Evolutionary conservation across 2,888 invertebrate species (phyloP), one percentile per base, ranked within the genome.

Genomic region (Cynaeus angustus): DNA sequence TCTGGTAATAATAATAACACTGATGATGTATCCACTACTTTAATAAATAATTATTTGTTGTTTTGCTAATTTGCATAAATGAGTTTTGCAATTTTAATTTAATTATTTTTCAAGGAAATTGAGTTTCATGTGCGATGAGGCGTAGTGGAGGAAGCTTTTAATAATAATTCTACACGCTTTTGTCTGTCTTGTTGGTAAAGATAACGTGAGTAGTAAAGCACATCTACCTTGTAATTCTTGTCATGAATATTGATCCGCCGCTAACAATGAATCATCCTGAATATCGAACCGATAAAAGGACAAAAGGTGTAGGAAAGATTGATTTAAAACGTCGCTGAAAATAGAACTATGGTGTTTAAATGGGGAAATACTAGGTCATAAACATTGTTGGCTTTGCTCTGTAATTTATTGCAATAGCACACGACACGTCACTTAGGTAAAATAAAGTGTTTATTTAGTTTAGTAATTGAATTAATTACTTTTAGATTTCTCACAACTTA

Each of bases 161-260:
- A 14, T 58, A 26, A 14, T 58, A 26, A 58, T 58, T 21, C 58
- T 14, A 58, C 7, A 9, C 13, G 45, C 43, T 43, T 58, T 30
- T 59, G 46, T 45, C 14, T 46, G 58, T n/a, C 16, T 16, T 26
- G 48, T 50, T 50, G 28, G 4, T 38, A 33, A 55, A 21, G 38
- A 38, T 33, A 55, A 55, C 55, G 55, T 55, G 56, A 41, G 26
- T 10, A 56, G 43, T 56, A 56, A 46, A 12, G 59, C 30, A 46
- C 59, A 59, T 59, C 59, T 59, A 59, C 59, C 59, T 59, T 30
- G 33, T 13, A 58, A 37, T 59, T 45, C 59, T 12, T 45, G 59
- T n/a, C 59, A 28, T 46, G 59, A 45, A 59, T 59, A 59, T 59
- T 46, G 59, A 59, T 59, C 59, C 12, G 9, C 6, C 12, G 28